Base-by-base conservation (phyloP, 2,888 invertebrate genomes). In the Oxycera nigricornis region DNA sequence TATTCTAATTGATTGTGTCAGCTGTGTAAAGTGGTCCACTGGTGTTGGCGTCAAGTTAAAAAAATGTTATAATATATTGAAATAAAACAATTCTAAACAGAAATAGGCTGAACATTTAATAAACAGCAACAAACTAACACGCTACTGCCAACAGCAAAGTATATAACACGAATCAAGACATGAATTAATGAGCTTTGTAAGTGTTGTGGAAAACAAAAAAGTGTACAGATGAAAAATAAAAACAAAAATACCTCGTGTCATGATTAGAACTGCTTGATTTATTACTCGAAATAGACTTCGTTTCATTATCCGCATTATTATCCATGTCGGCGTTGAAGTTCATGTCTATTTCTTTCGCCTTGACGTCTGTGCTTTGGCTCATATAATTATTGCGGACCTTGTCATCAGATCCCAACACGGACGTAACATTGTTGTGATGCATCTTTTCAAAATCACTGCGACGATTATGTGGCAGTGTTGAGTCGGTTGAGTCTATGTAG, bases 251-350 rank as follows among this genome's bases (percentile, higher is more conserved):
- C 73, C 94, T 91, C 88, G 89, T 90, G 82, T 93, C 94, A 80
- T 93, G 92, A 80, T 91, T 91, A 26, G 93, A 93, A 80, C 92
- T 91, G 77, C 91, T 91, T 80, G 92, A 90, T 81, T 92, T 91
- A 73, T 91, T 90, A 84, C 93, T 93, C 84, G 94, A 93, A 78
- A 94, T 93, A 79, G 95, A 95, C 80, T 95, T 92, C 2, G 96
- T 96, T 86, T 96, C 96, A 76, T 95, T 94, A 85, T 96, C 96
- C 77, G 95, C 31, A 85, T 95, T 95, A 76, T 95, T 95, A 82
- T 96, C 96, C 80, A 95, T 89, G 85, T 95, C 96, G 86, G 2
- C 31, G 35, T 73, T 31, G 6, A 59, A 22, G 31, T 72, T 39
- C 41, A 59, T 65, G 11, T 50, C 68, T 24, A 52, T 26, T 6